Percentiles rank a stretch among this genome's conserved stretches.
Conservation (phyloP, 2,113 vertebrate genomes). For the Tetraodon nigroviridis region DNA sequence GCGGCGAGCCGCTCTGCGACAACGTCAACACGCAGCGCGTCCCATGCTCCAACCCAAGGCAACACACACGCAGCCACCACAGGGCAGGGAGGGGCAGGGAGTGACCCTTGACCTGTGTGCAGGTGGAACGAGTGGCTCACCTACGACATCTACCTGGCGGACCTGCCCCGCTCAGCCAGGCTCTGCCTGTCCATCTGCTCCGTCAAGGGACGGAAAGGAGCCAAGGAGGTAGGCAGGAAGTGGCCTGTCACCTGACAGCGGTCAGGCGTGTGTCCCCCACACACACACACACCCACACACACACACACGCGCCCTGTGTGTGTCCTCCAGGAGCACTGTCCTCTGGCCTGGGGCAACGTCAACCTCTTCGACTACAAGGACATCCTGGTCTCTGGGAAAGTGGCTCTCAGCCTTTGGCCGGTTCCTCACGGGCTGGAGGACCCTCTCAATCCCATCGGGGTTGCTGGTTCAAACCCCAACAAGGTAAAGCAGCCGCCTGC, state of each 20-base stretch:
- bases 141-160: slow-evolving; percentile 57
- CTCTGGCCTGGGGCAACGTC: slow-evolving; percentile 94
- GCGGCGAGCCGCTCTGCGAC: slow-evolving; percentile 96
- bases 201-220: slow-evolving; percentile 64
- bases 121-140: slow-evolving; percentile 64
- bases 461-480: slow-evolving; percentile 51
- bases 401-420: slow-evolving; percentile 89
- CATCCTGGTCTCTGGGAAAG: slow-evolving; percentile 91
- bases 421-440: slow-evolving; percentile 74
- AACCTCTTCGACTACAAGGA: slow-evolving; percentile 95
- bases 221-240: slow-evolving; percentile 53
- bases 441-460: slow-evolving; percentile 66
- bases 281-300: too few species aligned
- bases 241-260: too few species aligned
- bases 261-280: too few species aligned
- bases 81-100: background rate
- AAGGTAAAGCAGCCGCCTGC: slow-evolving; percentile 18
- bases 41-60: slow-evolving; percentile 97
- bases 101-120: background rate
- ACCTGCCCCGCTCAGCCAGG: slow-evolving; percentile 57
- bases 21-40: slow-evolving; percentile 97
- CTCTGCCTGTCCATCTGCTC: slow-evolving; percentile 61
- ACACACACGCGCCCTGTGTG: too few species aligned
- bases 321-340: slow-evolving; percentile 85
- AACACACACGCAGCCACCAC: slow-evolving; percentile 5